Evolutionary conservation across 2,797 vertebrate genomes (phyloP).

Genomic region (Enteromius viviparus): DNA sequence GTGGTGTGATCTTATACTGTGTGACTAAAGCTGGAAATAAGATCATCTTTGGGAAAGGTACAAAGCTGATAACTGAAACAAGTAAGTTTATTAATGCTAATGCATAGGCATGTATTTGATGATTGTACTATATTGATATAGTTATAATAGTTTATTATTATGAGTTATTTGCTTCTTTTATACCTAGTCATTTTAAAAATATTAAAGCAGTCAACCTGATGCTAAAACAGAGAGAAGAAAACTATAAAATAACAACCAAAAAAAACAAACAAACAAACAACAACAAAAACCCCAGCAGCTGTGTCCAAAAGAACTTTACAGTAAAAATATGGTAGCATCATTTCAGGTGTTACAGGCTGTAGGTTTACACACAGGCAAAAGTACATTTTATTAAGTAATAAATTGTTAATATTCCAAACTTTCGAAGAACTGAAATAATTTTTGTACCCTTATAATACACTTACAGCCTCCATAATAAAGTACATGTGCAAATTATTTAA

Average conservation of each 20-base stretch:
- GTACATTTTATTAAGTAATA: neutral
- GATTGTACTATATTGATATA: neutral
- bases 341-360: neutral
- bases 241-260: neutral
- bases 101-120: neutral
- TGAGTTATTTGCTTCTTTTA: neutral
- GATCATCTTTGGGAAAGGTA: constrained; percentile 59
- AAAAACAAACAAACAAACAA: neutral
- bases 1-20: constrained; percentile 41
- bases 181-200: neutral
- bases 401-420: neutral
- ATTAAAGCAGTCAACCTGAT: neutral
- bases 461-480: neutral
- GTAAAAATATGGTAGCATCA: neutral
- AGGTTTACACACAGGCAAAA: neutral
- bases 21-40: constrained; percentile 51
- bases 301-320: neutral
- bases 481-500: neutral
- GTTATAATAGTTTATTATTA: neutral
- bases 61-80: constrained; percentile 46
- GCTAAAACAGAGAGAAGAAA: neutral
- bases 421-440: neutral
- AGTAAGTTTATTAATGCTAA: constrained; percentile 58
- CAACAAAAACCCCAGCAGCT: neutral
- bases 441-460: neutral